Conservation (phyloP, 1,140 invertebrate genomes). For the Trachymyrmex cornetzi region DNA sequence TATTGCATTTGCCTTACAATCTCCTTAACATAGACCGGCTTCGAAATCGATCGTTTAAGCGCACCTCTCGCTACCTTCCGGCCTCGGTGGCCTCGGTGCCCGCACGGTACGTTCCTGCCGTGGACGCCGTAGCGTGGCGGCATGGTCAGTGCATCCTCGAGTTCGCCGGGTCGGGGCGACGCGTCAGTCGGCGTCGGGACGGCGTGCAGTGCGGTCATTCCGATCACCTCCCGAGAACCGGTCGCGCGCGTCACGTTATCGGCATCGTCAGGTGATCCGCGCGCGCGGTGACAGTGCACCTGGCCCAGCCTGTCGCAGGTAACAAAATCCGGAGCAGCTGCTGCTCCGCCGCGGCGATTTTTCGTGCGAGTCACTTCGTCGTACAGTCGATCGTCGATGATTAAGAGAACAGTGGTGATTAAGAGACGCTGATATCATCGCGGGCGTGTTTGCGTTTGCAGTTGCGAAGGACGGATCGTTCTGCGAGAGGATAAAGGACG, state of each 20-base stretch:
- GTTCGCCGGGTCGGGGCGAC: constrained; percentile 47
- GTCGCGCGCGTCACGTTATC: constrained; percentile 5
- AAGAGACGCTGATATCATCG: constrained; percentile 54
- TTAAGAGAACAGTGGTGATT: constrained; percentile 11
- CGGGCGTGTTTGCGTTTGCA: constrained; percentile 19
- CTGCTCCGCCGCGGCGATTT: background rate
- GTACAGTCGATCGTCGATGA: background rate
- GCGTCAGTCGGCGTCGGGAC: constrained; percentile 70
- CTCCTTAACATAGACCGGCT: background rate
- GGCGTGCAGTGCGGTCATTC: constrained; percentile 58
- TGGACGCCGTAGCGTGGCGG: constrained; percentile 36
- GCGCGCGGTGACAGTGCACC: background rate
- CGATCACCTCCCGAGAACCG: background rate
- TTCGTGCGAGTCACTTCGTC: constrained; percentile 40
- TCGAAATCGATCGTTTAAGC: background rate
- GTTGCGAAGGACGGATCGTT: background rate
- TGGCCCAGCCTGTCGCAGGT: constrained; percentile 30
- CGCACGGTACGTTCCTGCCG: constrained; percentile 37
- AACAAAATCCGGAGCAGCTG: constrained; percentile 35
- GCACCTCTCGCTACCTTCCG: background rate
- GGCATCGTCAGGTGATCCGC: constrained; percentile 14
- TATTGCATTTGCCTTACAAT: too few relatives aligned
- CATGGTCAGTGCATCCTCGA: constrained; percentile 67
- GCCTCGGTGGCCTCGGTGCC: background rate
- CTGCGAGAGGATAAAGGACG: background rate